phyloP scores from a whole-genome alignment of 2,797 vertebrate species.

The Alca torda region DNA sequence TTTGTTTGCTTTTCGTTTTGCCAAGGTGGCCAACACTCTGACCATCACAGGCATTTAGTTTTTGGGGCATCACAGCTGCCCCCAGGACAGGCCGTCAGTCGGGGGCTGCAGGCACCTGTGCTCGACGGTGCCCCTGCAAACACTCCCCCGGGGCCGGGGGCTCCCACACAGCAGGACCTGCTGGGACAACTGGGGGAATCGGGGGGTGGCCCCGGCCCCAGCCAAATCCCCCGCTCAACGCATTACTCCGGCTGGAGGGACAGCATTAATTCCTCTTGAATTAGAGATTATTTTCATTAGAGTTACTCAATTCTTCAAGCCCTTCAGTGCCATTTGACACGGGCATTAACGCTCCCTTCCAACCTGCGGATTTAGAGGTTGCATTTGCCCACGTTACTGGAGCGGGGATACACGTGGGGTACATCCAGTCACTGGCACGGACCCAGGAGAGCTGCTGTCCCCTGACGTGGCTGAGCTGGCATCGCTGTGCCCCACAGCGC shows the following conservation, averaged over 20 bases:
- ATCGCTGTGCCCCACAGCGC: rapidly evolving
- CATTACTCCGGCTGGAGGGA: not conserved
- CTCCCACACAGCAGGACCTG: not conserved
- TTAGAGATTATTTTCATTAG: not conserved
- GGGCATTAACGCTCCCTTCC: not conserved
- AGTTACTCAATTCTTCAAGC: not conserved
- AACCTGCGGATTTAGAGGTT: not conserved
- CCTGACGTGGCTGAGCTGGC: rapidly evolving
- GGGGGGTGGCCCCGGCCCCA: rapidly evolving
- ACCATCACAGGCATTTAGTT: not conserved
- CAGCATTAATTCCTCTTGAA: not conserved
- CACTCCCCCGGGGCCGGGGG: rapidly evolving
- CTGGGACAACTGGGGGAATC: rapidly evolving
- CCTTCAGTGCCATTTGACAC: not conserved
- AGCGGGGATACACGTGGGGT: rapidly evolving
- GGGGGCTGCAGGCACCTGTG: not conserved
- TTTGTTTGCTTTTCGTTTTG: not conserved
- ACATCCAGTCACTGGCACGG: not conserved
- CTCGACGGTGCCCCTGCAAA: rapidly evolving
- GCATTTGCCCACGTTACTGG: rapidly evolving
- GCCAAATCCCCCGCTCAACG: not conserved
- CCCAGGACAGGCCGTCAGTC: rapidly evolving
- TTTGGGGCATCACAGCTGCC: not conserved
- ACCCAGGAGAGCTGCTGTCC: not conserved
- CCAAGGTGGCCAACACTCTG: not conserved